phyloP scores from a whole-genome alignment of 2,797 vertebrate species.

The Eutrigla gurnardus region DNA sequence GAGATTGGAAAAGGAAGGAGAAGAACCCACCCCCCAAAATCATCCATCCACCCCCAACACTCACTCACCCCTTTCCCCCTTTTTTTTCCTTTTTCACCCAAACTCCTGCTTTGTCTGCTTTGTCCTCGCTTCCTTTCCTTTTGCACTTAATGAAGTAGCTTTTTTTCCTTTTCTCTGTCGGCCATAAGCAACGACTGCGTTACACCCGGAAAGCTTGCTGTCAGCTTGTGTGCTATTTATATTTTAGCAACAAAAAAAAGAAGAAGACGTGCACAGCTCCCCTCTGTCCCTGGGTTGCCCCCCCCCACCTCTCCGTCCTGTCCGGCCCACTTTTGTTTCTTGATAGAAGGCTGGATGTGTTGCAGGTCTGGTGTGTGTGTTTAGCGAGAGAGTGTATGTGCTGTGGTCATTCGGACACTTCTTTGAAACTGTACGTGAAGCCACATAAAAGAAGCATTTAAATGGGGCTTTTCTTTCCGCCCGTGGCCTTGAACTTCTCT shows the following conservation, averaged over 20 bases:
- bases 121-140: constrained; percentile 76
- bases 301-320: constrained; percentile 17
- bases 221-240: constrained; percentile 62
- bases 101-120: constrained; percentile 79
- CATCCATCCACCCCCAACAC: constrained; percentile 46
- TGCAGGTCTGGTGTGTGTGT: constrained; percentile 38
- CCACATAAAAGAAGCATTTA: constrained; percentile 55
- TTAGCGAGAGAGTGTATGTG: constrained; percentile 23
- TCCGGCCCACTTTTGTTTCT: constrained; percentile 42
- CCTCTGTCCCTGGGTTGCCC: constrained; percentile 30
- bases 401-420: constrained; percentile 44
- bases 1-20: constrained; percentile 60
- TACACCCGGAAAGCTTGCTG: constrained; percentile 51
- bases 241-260: constrained; percentile 38
- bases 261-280: constrained; percentile 27
- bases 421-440: constrained; percentile 50
- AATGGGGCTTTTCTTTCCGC: constrained; percentile 50
- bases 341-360: constrained; percentile 37
- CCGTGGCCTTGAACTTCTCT: constrained; percentile 61
- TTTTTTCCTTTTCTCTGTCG: constrained; percentile 71
- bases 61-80: constrained; percentile 66
- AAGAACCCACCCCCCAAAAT: constrained; percentile 31
- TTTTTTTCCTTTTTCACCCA: constrained; percentile 65
- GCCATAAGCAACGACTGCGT: constrained; percentile 58
- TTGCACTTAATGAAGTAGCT: constrained; percentile 82